Base-by-base conservation (phyloP, 2,888 invertebrate species). In the Dysmachus trigonus region DNA sequence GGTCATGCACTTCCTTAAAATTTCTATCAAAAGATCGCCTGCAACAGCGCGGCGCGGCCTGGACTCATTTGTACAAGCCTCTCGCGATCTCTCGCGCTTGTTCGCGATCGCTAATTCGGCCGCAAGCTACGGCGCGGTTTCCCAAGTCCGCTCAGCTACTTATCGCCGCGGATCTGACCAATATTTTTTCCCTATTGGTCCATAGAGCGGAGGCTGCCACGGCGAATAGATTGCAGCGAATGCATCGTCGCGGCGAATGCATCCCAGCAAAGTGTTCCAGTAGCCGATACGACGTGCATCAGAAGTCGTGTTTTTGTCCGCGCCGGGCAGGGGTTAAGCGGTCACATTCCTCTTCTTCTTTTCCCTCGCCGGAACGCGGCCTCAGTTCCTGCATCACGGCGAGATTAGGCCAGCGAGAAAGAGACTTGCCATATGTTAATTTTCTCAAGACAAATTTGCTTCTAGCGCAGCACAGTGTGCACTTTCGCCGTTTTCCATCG, bases 361-460 rank as follows among this genome's bases (percentile, higher is more conserved):
- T 79, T 79, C 79, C 51, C 79, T 27, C 38, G 47, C 27, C 18
- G 62, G 62, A 47, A 31, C 31, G 79, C 79, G 30, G 51, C 51
- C n/a, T n/a, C 13, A 76, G 18, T 76, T 79, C 79, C 79, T 30
- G 51, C 10, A 27, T 22, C 41, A 27, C 27, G 30, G 47, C 38
- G 51, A 79, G 79, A 79, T 79, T 47, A 79, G 31, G 47, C 51
- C 47, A 47, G n/a, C 30, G 47, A 79, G 41, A 47, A n/a, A n/a
- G n/a, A n/a, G n/a, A n/a, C n/a, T n/a, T n/a, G n/a, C n/a, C 79
- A 51, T 79, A 79, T 79, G 79, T 30, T 47, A 79, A 79, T 79
- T 27, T 30, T 47, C 47, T 38, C 10, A 79, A 79, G 79, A 47
- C 47, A 79, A 79, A 79, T 79, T 30, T 3, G 30, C 27, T 31